Evolutionary conservation across 1,140 invertebrate genomes (phyloP), one percentile per base, ranked within the genome.

Genomic region (Holcopasites calliopsidis): DNA sequence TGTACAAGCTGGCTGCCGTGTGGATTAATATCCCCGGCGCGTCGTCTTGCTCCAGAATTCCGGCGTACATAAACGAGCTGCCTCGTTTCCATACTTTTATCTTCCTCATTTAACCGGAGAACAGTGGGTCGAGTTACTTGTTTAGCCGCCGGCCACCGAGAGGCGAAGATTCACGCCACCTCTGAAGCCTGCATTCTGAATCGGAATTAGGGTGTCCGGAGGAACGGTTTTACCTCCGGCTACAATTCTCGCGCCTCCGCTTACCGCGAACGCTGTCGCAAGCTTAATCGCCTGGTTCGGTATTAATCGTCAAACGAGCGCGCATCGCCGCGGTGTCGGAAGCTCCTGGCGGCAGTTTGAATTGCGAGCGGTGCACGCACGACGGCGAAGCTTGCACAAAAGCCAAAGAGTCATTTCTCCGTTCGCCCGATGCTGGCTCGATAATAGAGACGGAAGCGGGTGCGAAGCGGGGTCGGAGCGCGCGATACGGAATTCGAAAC

Each of bases 41-140:
- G 64, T 68, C 64, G 28, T 68, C 49, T 50, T 33, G 38, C 44
- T 47, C 31, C 35, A 71, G 55, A 38, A 50, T 44, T 28, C 13
- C 21, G 35, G 55, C 31, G 16, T 28, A 38, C 18, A 33, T n/a
- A 33, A 50, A 49, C 8, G n/a, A 8, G 40, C 16, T 13, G 33
- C 35, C 26, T 71, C 69, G 57, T 61, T 71, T 72, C 58, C 69
- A 64, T 64, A 64, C 40, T 72, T 72, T 72, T 72, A 72, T 64
- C 49, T 72, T 52, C 44, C 40, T 62, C 49, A 62, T 72, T 64
- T 64, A 50, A 52, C 33, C 58, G 6, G 11, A 6, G 18, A 23
- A 52, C 44, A 1, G 62, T 38, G 35, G n/a, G n/a, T n/a, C n/a
- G n/a, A n/a, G n/a, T n/a, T n/a, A n/a, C n/a, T n/a, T n/a, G n/a